phyloP scores from a whole-genome alignment of 2,797 vertebrate species.

The Urocyon cinereoargenteus region DNA sequence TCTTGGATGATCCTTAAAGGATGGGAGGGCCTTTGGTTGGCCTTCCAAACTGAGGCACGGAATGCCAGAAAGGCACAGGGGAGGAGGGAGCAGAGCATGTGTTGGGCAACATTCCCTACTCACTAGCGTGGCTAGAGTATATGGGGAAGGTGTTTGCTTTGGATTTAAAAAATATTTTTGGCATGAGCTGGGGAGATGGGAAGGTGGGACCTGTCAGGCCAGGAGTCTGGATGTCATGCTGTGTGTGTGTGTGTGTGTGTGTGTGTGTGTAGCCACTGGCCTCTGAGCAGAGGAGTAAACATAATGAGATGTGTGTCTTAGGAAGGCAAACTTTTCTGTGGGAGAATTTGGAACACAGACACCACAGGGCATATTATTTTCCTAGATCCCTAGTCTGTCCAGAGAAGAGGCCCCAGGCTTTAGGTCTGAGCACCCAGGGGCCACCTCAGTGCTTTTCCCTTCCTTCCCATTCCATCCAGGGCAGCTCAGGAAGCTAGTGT shows the following conservation, averaged over 20 bases:
- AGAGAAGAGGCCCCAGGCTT: background rate
- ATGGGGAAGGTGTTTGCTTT: background rate
- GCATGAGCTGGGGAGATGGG: background rate
- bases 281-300: background rate
- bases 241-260: too few relatives aligned
- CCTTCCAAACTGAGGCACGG: background rate
- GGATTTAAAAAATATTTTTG: background rate
- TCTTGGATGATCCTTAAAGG: background rate
- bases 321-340: background rate
- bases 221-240: accelerated
- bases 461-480: background rate
- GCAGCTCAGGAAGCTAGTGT: background rate
- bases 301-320: background rate
- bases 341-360: background rate
- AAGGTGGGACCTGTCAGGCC: background rate
- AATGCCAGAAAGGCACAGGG: background rate
- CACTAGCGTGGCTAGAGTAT: background rate
- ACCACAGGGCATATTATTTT: background rate
- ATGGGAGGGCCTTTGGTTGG: background rate
- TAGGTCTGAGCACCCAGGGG: background rate
- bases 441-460: background rate
- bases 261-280: too few relatives aligned
- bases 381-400: background rate
- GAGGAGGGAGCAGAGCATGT: background rate
- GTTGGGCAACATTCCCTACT: background rate